phyloP scores from a whole-genome alignment of 2,797 vertebrate genomes.

The Meda fulgida region DNA sequence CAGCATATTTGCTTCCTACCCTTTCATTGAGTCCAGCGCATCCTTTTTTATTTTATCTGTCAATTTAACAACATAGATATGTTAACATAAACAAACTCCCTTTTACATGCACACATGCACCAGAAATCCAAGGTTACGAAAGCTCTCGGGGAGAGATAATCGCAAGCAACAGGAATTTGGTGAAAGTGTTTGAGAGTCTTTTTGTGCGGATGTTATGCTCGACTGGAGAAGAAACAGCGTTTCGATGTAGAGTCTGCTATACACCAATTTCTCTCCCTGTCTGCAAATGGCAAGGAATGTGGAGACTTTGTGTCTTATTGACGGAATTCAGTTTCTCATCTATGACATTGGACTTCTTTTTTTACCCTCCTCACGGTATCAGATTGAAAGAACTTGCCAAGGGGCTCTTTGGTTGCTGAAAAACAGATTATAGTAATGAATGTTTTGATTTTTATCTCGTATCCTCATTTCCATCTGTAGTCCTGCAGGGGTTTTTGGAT shows the following conservation, averaged over 20 bases:
- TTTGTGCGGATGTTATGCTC: conserved; percentile 59
- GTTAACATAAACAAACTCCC: conserved; percentile 11
- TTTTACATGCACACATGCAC: conserved; percentile 28
- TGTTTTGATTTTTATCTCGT: conserved; percentile 75
- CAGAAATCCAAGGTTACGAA: conserved; percentile 46
- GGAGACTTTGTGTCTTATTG: conserved; percentile 49
- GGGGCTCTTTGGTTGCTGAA: conserved; percentile 64
- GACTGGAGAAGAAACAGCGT: conserved; percentile 43
- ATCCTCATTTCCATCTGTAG: conserved; percentile 79
- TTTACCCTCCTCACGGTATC: conserved; percentile 55
- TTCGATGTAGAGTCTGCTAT: conserved; percentile 66
- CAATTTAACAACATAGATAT: conserved; percentile 31
- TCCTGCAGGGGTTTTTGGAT: conserved; percentile 67
- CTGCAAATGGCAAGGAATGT: conserved; percentile 45
- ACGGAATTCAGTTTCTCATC: conserved; percentile 58
- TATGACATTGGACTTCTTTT: conserved; percentile 65
- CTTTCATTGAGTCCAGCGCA: neutral
- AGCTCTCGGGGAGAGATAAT: conserved; percentile 58
- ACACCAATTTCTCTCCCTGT: conserved; percentile 34
- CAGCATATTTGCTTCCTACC: conserved; percentile 14
- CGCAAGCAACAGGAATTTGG: conserved; percentile 68
- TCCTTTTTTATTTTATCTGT: conserved; percentile 28
- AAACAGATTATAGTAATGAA: conserved; percentile 71
- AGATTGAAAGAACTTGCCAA: conserved; percentile 63
- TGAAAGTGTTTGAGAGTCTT: conserved; percentile 59